phyloP scores from a whole-genome alignment of 2,797 vertebrate species.

The Spondyliosoma cantharus region DNA sequence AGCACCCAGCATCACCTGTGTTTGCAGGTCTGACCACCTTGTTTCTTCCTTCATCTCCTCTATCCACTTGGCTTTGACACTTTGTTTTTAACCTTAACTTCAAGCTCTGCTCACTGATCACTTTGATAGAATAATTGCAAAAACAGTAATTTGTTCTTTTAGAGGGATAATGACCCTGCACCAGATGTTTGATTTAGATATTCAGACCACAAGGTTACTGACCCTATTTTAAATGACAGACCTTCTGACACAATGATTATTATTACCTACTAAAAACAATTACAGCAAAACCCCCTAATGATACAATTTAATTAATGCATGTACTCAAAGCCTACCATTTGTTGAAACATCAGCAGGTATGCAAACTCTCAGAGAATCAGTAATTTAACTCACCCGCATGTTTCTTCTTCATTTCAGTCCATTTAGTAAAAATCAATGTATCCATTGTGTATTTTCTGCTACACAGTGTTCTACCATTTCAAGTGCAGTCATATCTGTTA shows the following conservation, averaged over 20 bases:
- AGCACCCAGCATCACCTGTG: background rate
- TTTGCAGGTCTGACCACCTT: background rate
- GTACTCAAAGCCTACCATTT: slow-evolving; percentile 32
- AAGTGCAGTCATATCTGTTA: background rate
- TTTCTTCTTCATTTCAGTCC: slow-evolving; percentile 29
- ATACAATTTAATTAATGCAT: slow-evolving; percentile 23
- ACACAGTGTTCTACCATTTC: background rate
- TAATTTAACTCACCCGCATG: background rate
- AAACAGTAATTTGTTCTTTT: slow-evolving; percentile 26
- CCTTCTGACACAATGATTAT: slow-evolving; percentile 21
- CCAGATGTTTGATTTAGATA: slow-evolving; percentile 38
- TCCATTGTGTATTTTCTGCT: slow-evolving; percentile 3
- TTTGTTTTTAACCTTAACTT: slow-evolving; percentile 1
- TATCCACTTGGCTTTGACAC: background rate
- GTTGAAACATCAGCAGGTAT: slow-evolving; percentile 35
- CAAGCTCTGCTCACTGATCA: slow-evolving; percentile 2
- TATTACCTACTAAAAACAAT: slow-evolving; percentile 40
- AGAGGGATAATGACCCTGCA: slow-evolving; percentile 20
- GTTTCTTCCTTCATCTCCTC: background rate
- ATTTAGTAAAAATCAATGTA: slow-evolving; percentile 17
- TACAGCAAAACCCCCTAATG: slow-evolving; percentile 13
- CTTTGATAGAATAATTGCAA: slow-evolving; percentile 33
- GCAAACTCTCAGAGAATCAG: slow-evolving; percentile 28
- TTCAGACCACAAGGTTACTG: slow-evolving; percentile 35
- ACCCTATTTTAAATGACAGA: slow-evolving; percentile 31